phyloP scores from a whole-genome alignment of 2,113 vertebrate species.

The Zosterops pallidus region DNA sequence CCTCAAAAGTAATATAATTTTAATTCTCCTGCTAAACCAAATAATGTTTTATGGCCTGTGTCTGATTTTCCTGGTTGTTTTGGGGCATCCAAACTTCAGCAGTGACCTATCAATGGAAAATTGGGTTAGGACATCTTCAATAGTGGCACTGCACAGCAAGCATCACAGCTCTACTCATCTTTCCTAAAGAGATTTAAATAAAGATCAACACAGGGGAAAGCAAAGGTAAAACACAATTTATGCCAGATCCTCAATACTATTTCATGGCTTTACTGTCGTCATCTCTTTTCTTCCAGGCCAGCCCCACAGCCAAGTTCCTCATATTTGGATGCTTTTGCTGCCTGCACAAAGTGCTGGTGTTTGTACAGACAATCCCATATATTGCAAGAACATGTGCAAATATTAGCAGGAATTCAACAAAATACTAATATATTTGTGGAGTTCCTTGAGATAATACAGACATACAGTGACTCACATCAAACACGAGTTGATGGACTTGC shows the following conservation, averaged over 20 bases:
- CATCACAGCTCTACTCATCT: not conserved
- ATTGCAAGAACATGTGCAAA: not conserved
- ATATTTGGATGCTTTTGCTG: not conserved
- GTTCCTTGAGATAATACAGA: not conserved
- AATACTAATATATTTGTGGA: not conserved
- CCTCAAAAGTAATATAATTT: not conserved
- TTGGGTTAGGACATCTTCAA: not conserved
- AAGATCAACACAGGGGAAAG: not conserved
- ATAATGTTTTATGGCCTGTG: not conserved
- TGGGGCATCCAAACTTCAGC: not conserved
- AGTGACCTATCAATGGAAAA: not conserved
- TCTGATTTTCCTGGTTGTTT: not conserved
- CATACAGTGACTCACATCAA: not conserved
- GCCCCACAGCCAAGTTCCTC: not conserved
- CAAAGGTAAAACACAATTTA: not conserved
- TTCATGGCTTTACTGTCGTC: not conserved
- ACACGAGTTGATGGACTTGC: not conserved
- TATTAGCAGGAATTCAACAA: not conserved
- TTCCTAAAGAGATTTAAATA: not conserved
- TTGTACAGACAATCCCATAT: not conserved
- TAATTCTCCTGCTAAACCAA: not conserved
- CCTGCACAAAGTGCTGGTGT: not conserved
- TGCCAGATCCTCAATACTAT: not conserved
- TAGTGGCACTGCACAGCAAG: rapidly evolving
- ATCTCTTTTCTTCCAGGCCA: not conserved